Percentiles rank a stretch among this genome's conserved stretches.
phyloP scores from a whole-genome alignment of 2,113 vertebrate species.

The Callocephalon fimbriatum region DNA sequence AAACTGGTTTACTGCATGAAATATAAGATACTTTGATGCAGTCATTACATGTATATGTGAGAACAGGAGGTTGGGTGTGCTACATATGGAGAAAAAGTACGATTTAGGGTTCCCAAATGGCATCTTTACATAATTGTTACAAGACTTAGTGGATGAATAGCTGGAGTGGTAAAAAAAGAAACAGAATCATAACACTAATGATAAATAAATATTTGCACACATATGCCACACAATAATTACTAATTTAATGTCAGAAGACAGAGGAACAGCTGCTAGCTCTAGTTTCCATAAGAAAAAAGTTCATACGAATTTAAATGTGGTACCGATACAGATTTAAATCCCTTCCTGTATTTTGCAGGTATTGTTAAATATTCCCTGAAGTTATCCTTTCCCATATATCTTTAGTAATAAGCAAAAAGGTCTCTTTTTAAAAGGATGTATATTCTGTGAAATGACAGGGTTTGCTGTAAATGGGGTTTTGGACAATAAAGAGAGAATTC shows the following conservation, averaged over 20 bases:
- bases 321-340: not conserved
- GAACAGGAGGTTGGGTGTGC: slow-evolving; percentile 17
- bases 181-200: not conserved
- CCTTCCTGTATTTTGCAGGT: not conserved
- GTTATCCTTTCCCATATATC: not conserved
- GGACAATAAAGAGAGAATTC: not conserved
- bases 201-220: slow-evolving; percentile 43
- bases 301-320: not conserved
- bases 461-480: not conserved
- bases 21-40: not conserved
- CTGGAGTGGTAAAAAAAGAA: not conserved
- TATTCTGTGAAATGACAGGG: not conserved
- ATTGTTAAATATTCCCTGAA: not conserved
- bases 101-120: not conserved
- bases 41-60: not conserved
- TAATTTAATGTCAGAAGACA: not conserved
- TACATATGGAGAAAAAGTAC: not conserved
- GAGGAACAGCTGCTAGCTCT: not conserved
- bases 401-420: not conserved
- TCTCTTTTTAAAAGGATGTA: not conserved
- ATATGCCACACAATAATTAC: not conserved
- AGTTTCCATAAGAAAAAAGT: not conserved
- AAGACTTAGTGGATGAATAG: not conserved
- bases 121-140: not conserved
- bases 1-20: slow-evolving; percentile 10